These are phyloP conservation scores for Scaptomyza pallida DNA, from an alignment of 1,140 invertebrate genomes.

Conservation along the genomic window DNA sequence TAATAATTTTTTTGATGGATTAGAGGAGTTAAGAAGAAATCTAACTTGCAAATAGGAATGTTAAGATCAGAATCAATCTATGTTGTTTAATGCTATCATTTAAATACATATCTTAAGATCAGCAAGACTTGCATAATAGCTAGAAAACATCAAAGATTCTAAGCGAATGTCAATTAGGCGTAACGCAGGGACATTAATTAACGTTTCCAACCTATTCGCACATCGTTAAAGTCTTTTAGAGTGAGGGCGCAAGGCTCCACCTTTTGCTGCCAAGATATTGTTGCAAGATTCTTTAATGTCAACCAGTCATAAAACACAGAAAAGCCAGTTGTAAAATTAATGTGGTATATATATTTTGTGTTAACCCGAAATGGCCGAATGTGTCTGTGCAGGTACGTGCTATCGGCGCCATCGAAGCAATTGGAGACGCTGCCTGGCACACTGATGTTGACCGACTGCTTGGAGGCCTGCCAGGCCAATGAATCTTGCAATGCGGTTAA, in stretches of 20 bases:
- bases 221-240: neutral
- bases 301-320: slow-evolving; percentile 21
- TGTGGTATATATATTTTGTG: slow-evolving; percentile 61
- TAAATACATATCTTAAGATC: too few species aligned
- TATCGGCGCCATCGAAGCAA: slow-evolving; percentile 94
- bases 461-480: slow-evolving; percentile 95
- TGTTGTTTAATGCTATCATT: too few species aligned
- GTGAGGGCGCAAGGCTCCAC: neutral
- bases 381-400: slow-evolving; percentile 88
- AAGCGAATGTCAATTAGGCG: neutral
- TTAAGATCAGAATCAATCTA: too few species aligned
- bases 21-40: too few species aligned
- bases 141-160: neutral
- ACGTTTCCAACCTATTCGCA: neutral
- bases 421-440: slow-evolving; percentile 95
- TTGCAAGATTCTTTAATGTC: neutral
- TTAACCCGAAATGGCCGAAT: slow-evolving; percentile 51
- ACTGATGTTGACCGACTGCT: slow-evolving; percentile 95
- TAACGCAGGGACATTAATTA: neutral
- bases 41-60: too few species aligned
- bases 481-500: slow-evolving; percentile 95
- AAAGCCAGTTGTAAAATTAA: slow-evolving; percentile 53
- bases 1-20: too few species aligned
- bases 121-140: neutral
- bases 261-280: neutral